Percentiles rank a stretch among this genome's conserved stretches.
Conservation (phyloP, 2,888 invertebrate species). For the Tubulanus polymorphus region DNA sequence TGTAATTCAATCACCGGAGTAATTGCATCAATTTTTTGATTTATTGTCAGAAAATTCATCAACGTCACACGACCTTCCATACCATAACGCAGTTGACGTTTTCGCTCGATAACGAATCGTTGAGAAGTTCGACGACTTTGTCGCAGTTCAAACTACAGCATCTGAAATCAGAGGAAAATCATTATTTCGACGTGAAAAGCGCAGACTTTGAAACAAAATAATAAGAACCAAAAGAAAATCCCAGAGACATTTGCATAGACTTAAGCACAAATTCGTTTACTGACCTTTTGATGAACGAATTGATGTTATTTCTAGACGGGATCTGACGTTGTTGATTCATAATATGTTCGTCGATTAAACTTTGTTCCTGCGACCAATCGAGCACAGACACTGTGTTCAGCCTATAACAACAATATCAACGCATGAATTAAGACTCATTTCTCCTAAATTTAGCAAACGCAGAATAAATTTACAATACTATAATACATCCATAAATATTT, state of each 20-base stretch:
- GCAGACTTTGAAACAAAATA: not conserved
- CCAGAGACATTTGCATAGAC: not conserved
- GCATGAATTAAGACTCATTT: too few relatives aligned
- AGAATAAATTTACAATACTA: too few relatives aligned
- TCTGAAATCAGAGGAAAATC: constrained; percentile 12
- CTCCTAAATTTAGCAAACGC: too few relatives aligned
- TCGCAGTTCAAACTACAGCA: constrained; percentile 33
- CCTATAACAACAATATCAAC: too few relatives aligned
- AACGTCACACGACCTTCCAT: too few relatives aligned
- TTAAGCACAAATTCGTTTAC: not conserved
- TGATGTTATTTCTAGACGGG: not conserved
- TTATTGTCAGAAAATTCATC: too few relatives aligned
- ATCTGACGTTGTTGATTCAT: not conserved
- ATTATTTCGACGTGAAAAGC: constrained; percentile 20
- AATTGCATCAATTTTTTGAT: too few relatives aligned
- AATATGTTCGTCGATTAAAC: constrained; percentile 22
- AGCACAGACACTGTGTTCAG: constrained; percentile 16
- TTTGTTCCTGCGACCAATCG: constrained; percentile 26
- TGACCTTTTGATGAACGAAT: constrained; percentile 3
- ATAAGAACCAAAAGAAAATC: not conserved
- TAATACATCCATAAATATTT: too few relatives aligned
- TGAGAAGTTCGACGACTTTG: constrained; percentile 29
- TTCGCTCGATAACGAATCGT: constrained; percentile 17
- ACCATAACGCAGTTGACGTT: constrained; percentile 22
- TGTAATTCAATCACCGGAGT: too few relatives aligned